Conservation (phyloP, 2,113 vertebrate genomes). For the Castor canadensis region DNA sequence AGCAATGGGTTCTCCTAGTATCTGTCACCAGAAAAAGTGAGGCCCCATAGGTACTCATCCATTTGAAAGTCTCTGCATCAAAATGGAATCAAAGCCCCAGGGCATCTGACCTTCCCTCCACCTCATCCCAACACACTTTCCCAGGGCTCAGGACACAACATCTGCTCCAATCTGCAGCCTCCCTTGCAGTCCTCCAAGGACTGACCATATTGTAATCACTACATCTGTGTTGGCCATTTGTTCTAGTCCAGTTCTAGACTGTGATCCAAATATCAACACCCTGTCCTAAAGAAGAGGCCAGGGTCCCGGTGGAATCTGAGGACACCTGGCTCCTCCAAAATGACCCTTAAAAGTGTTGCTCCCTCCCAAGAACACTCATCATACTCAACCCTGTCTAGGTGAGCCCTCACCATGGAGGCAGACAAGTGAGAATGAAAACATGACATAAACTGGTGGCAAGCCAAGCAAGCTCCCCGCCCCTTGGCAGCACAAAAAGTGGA, state of each 20-base stretch:
- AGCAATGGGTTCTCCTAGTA: not conserved
- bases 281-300: not conserved
- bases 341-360: not conserved
- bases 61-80: not conserved
- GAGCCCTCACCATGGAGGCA: constrained; percentile 58
- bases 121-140: not conserved
- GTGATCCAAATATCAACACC: not conserved
- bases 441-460: constrained; percentile 78
- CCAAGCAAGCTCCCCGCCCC: constrained; percentile 77
- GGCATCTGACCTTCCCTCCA: not conserved
- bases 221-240: not conserved
- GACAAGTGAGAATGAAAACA: constrained; percentile 70
- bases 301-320: not conserved
- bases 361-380: constrained; percentile 12
- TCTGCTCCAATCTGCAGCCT: not conserved
- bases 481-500: constrained; percentile 63
- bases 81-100: not conserved
- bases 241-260: not conserved
- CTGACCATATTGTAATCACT: too few relatives aligned
- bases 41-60: not conserved
- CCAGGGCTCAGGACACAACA: not conserved
- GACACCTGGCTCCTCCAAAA: not conserved
- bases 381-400: not conserved
- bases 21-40: not conserved
- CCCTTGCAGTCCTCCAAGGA: not conserved